Base-by-base conservation (phyloP, 2,113 vertebrate species). In the Lampris incognitus region DNA sequence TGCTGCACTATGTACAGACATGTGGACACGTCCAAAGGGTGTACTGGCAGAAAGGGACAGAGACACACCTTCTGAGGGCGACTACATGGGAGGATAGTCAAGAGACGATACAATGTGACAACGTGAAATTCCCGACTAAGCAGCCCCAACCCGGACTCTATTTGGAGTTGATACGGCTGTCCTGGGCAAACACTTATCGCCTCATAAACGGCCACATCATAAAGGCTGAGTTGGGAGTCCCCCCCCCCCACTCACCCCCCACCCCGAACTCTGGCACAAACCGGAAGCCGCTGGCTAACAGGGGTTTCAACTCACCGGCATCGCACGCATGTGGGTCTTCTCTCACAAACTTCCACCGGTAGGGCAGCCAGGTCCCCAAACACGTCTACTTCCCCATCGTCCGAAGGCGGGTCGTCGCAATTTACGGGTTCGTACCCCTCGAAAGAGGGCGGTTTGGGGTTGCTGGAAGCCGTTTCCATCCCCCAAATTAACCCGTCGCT, bases 1-100 rank as follows among this genome's bases (percentile, higher is more conserved):
- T 99, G 98, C 85, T 99, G 98, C 74, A 99, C 95, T 63, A 99
- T 96, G 81, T 98, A 98, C 66, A 99, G 90, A 81, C 94, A 93
- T 2, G 97, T 98, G 60, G 97, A 97, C 75, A 99, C 95, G 51
- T 95, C 94, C 55, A 99, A 88, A 0, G 97, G 97, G 77, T 94
- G 91, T 36, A 90, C 39, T 2, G 98, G 98, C 48, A 99, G 94
- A 91, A 96, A 99, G 0, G 98, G 97, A 90, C 98, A 99, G 70
- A 99, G 91, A 84, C 97, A 99, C 71, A 99, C 98, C 91, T 98
- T 99, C 91, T 95, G 93, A 70, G 98, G 98, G 60, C 97, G 97
- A 81, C 98, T 99, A 72, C 11, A 91, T 76, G 50, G 87, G 63
- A 81, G 87, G 61, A 88, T 74, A 88, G 69, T 74, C 79, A 66